Conservation (phyloP, 2,113 vertebrate species). For the Macaca nemestrina region DNA sequence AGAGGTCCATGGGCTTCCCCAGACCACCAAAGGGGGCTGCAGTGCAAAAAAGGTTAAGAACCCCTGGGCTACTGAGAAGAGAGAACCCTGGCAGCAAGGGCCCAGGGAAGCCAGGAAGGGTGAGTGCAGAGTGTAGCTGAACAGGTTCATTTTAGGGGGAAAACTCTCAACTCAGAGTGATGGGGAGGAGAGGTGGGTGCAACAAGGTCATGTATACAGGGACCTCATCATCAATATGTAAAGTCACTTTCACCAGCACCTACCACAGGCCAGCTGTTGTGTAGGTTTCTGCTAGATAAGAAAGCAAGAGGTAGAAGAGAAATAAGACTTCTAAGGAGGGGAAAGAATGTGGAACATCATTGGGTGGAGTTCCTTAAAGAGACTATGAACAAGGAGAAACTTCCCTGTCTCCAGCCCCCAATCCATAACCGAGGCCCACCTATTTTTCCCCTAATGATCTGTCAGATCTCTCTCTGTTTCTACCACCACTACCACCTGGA, state of each 20-base stretch:
- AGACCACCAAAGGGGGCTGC: background rate
- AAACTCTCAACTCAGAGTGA: background rate
- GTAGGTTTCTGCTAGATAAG: background rate
- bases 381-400: rapidly evolving
- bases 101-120: background rate
- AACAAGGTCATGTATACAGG: rapidly evolving
- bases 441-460: background rate
- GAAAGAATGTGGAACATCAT: background rate
- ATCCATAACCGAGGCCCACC: background rate
- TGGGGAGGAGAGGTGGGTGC: too few relatives aligned
- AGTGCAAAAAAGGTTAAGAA: rapidly evolving
- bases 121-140: background rate
- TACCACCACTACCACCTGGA: background rate
- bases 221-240: background rate
- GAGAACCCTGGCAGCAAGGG: background rate
- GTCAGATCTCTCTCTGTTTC: background rate
- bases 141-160: background rate
- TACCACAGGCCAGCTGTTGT: background rate
- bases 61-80: background rate
- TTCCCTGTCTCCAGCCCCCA: background rate
- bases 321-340: background rate
- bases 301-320: background rate
- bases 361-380: background rate
- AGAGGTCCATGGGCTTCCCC: background rate
- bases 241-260: too few relatives aligned